A percentile compares a stretch with the other conserved stretches of the same genome.
phyloP scores from a whole-genome alignment of 2,113 vertebrate genomes.

The Cervus canadensis region DNA sequence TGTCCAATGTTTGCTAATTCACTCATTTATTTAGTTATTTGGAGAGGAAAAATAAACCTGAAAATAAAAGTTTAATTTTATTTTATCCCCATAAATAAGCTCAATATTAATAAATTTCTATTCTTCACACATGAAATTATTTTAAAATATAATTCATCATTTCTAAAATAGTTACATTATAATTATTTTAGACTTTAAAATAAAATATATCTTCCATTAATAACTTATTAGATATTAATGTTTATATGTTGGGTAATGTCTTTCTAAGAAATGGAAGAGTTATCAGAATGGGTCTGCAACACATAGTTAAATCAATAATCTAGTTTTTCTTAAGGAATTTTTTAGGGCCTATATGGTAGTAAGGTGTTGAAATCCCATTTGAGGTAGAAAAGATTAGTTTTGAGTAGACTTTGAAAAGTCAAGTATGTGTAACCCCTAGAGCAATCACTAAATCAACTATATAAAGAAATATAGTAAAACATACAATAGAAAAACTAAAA shows the following conservation, averaged over 20 bases:
- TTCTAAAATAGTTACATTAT: not conserved
- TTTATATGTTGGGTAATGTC: not conserved
- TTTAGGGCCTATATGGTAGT: not conserved
- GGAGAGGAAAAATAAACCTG: not conserved
- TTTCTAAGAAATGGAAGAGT: not conserved
- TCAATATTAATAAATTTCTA: not conserved
- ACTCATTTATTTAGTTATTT: not conserved
- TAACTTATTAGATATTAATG: not conserved
- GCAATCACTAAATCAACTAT: not conserved
- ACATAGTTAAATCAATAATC: not conserved
- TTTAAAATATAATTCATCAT: not conserved
- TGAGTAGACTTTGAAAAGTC: not conserved
- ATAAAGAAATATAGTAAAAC: not conserved
- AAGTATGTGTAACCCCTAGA: not conserved
- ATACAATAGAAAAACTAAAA: not conserved
- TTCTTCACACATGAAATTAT: not conserved
- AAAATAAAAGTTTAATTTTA: not conserved
- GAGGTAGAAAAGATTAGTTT: not conserved
- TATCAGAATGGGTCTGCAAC: not conserved
- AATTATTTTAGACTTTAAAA: not conserved
- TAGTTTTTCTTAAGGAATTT: not conserved
- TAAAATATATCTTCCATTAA: not conserved
- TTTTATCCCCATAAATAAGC: not conserved
- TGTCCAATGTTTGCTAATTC: not conserved
- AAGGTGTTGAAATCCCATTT: not conserved